Evolutionary conservation across 2,797 vertebrate species (phyloP).

Genomic region (Gallinago nigripennis): DNA sequence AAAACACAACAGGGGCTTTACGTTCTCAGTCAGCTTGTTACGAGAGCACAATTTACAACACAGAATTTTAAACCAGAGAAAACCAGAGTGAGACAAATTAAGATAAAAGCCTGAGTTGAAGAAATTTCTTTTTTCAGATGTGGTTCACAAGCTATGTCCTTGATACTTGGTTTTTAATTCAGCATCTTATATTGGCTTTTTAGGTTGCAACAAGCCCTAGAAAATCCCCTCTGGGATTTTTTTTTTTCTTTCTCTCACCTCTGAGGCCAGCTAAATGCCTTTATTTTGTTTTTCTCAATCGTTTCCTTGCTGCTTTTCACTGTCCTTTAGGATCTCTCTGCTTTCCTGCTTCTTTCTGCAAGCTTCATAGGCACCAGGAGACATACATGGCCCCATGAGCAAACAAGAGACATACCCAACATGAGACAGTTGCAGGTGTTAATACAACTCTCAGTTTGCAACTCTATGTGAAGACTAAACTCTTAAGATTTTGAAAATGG

Average conservation of each 20-base stretch:
- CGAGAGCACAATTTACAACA: background rate
- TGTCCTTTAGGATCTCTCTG: background rate
- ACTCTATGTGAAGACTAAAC: background rate
- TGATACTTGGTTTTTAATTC: background rate
- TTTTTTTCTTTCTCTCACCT: background rate
- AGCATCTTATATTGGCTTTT: background rate
- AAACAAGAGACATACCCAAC: background rate
- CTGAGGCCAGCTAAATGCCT: background rate
- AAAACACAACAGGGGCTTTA: background rate
- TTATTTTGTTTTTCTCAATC: background rate
- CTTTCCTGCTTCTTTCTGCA: background rate
- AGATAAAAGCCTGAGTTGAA: background rate
- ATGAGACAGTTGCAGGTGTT: background rate
- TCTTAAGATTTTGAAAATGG: background rate
- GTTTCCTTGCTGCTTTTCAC: background rate
- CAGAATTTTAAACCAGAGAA: background rate
- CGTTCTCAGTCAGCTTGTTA: background rate
- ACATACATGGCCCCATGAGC: background rate
- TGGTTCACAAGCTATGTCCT: background rate
- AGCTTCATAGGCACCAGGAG: background rate
- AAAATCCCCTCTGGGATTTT: background rate
- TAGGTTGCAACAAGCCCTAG: background rate
- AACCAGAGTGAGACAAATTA: background rate
- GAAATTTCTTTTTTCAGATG: background rate
- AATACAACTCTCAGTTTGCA: background rate